Conservation (phyloP, 2,888 invertebrate genomes). For the Cryptocheilus praepositus region DNA sequence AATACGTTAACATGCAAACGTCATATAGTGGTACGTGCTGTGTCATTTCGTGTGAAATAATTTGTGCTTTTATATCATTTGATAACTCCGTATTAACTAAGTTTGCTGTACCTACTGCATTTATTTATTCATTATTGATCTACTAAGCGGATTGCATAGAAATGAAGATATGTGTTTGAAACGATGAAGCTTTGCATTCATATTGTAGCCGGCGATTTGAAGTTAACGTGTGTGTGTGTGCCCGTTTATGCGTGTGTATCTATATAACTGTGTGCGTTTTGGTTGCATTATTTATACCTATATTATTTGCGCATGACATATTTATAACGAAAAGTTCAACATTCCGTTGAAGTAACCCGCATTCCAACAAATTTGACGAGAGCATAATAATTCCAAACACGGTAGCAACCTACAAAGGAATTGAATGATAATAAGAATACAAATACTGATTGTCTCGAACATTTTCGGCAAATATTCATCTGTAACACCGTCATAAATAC, state of each 20-base stretch:
- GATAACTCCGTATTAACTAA: background rate
- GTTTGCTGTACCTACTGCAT: background rate
- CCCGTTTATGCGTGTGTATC: conserved; percentile 10
- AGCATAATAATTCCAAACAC: too few species aligned
- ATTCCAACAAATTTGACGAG: too few species aligned
- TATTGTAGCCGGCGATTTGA: too few species aligned
- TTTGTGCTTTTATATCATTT: background rate
- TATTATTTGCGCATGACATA: conserved; percentile 1
- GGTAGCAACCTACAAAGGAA: too few species aligned
- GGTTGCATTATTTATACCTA: conserved; percentile 6
- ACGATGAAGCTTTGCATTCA: too few species aligned
- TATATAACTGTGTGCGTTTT: conserved; percentile 10
- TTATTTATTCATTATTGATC: background rate
- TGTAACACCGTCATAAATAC: too few species aligned
- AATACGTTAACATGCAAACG: background rate
- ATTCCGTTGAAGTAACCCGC: too few species aligned
- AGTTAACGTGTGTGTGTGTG: too few species aligned
- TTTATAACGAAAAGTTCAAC: background rate
- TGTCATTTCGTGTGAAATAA: background rate
- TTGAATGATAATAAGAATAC: too few species aligned
- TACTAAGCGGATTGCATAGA: background rate
- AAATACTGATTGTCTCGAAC: too few species aligned
- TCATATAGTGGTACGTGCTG: background rate
- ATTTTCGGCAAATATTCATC: too few species aligned
- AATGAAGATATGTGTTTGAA: too few species aligned